Evolutionary conservation across 2,113 vertebrate genomes (phyloP).

Genomic region (Pseudorectes ferrugineus): DNA sequence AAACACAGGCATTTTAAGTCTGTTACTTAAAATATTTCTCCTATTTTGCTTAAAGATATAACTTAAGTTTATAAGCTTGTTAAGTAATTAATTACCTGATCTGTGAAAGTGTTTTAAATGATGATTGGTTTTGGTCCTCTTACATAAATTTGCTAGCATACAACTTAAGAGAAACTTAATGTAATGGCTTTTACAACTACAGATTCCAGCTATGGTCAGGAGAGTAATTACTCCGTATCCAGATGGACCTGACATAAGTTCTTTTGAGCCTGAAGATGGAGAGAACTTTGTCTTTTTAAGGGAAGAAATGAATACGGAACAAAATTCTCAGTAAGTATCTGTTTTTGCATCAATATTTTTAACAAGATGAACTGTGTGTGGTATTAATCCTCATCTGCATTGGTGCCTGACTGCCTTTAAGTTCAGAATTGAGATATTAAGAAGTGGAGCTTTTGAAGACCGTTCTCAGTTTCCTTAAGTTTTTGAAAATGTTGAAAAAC

Average conservation of each 20-base stretch:
- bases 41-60: not conserved
- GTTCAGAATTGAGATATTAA: not conserved
- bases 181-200: not conserved
- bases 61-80: not conserved
- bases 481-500: not conserved
- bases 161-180: not conserved
- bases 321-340: conserved; percentile 66
- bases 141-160: not conserved
- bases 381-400: not conserved
- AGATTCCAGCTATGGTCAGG: conserved; percentile 95
- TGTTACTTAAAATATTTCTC: not conserved
- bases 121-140: not conserved
- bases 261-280: conserved; percentile 79
- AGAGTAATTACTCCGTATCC: conserved; percentile 90
- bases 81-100: not conserved
- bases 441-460: not conserved
- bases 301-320: conserved; percentile 72
- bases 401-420: not conserved
- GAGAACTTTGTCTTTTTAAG: conserved; percentile 73
- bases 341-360: not conserved
- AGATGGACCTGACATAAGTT: conserved; percentile 88
- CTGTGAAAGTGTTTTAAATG: not conserved
- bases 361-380: not conserved
- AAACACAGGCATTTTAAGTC: not conserved
- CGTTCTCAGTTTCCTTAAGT: not conserved